Evolutionary conservation across 2,888 invertebrate genomes (phyloP).

Genomic region (Ennomos erosarius): DNA sequence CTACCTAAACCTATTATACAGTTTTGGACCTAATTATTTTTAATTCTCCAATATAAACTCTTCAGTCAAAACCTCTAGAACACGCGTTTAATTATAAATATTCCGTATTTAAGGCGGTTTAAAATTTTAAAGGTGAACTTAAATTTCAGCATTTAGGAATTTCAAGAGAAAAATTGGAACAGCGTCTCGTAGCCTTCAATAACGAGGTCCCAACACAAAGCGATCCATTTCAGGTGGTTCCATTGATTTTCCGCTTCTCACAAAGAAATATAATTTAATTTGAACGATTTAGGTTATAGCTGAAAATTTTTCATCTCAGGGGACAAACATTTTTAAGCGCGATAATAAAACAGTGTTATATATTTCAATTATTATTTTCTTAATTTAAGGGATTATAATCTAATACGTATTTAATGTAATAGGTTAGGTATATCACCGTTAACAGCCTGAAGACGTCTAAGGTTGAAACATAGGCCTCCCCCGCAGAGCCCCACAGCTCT

Average conservation of each 20-base stretch:
- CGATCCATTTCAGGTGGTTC: slow-evolving; percentile 31
- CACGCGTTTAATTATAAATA: too few species aligned
- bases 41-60: too few species aligned
- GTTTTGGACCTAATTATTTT: too few species aligned
- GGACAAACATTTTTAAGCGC: slow-evolving; percentile 4
- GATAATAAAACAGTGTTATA: slow-evolving; percentile 7
- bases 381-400: slow-evolving; percentile 2
- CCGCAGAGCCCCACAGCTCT: too few species aligned
- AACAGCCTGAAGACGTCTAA: too few species aligned
- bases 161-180: slow-evolving; percentile 42
- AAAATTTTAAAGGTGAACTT: slow-evolving; percentile 17
- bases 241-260: slow-evolving; percentile 28
- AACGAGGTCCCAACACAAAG: slow-evolving; percentile 43
- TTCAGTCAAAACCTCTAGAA: too few species aligned
- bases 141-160: slow-evolving; percentile 30
- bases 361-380: slow-evolving; percentile 2
- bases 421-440: too few species aligned
- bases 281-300: slow-evolving; percentile 13
- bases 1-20: too few species aligned
- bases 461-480: too few species aligned
- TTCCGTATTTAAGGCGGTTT: too few species aligned
- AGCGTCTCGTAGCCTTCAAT: slow-evolving; percentile 39
- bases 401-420: too few species aligned
- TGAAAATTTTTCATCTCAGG: slow-evolving; percentile 11
- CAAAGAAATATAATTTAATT: slow-evolving; percentile 26